Base-by-base conservation (phyloP, 64 coral and sea anemone genomes). In the Montipora cactus region DNA sequence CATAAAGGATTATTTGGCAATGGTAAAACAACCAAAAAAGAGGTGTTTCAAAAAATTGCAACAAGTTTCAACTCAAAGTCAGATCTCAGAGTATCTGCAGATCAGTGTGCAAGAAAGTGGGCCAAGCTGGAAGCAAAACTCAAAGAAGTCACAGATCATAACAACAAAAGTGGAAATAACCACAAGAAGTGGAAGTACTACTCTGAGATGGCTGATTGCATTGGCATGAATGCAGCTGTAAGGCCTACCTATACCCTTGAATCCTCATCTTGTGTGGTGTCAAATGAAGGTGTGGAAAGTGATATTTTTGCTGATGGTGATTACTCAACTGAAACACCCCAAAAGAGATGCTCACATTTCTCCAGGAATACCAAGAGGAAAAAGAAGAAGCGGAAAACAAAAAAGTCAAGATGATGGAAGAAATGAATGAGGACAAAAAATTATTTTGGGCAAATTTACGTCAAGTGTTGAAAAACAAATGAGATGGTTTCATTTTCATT, bases 331-430 rank as follows among this genome's bases (percentile, higher is more conserved):
- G n/a, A 37, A 81, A 49, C 0, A 47, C 11, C 61, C 14, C 13
- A 48, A 16, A 87, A 87, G 62, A 87, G 66, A 87, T 87, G 83
- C 37, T 87, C 12, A 12, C 5, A 49, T 69, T 87, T 5, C 61
- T 87, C 47, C 5, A 71, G 67, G 83, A 87, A 48, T 69, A 71
- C 46, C 61, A 69, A 70, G 64, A 16, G 12, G 9, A 87, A 71
- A 69, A 48, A 70, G 64, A 87, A 71, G 64, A 87, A 52, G 67
- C 37, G 83, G 83, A 87, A 71, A 71, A 70, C 61, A 71, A 87
- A 71, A 87, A 87, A 87, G 47, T 87, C 0, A 69, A 87, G 44
- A 46, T 87, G 5, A 47, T 87, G 44, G 9, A 49, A 28, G 83
- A 87, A 15, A 69, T 70, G 44, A 69, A 87, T 48, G 61, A 71